phyloP scores from a whole-genome alignment of 2,888 invertebrate genomes.

The Folsomia manolachei region DNA sequence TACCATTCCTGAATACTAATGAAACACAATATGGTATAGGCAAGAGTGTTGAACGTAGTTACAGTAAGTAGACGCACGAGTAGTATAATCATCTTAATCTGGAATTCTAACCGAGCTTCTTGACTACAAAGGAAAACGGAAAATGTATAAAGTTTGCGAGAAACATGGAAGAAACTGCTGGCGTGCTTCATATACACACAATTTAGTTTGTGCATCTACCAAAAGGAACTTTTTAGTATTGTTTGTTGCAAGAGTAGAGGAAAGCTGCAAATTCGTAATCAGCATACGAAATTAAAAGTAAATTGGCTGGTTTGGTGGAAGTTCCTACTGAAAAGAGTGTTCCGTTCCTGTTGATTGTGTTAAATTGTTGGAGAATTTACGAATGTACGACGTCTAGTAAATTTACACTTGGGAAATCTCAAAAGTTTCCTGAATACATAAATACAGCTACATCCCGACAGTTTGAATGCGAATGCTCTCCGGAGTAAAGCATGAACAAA shows the following conservation, averaged over 20 bases:
- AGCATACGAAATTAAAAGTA: conserved; percentile 37
- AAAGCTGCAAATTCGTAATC: conserved; percentile 36
- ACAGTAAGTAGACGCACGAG: background rate
- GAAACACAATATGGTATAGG: no score
- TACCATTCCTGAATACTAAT: no score
- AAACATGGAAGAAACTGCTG: conserved; percentile 38
- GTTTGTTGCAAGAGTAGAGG: conserved; percentile 25
- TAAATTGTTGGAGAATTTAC: background rate
- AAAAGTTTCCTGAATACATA: conserved; percentile 17
- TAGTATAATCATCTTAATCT: background rate
- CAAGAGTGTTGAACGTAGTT: background rate
- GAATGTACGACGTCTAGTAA: no score
- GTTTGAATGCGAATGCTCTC: background rate
- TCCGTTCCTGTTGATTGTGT: background rate
- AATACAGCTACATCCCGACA: conserved; percentile 10
- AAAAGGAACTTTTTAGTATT: conserved; percentile 12
- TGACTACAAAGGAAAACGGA: conserved; percentile 3
- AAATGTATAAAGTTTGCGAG: conserved; percentile 39
- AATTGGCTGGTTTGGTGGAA: background rate
- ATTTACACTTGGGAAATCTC: background rate
- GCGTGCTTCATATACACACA: background rate
- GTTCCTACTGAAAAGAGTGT: background rate
- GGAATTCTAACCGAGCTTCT: background rate
- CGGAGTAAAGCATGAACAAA: background rate
- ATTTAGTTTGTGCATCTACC: conserved; percentile 1